These are phyloP conservation scores for Eristalis pertinax DNA, from an alignment of 2,888 invertebrate species.

Conservation along the genomic window DNA sequence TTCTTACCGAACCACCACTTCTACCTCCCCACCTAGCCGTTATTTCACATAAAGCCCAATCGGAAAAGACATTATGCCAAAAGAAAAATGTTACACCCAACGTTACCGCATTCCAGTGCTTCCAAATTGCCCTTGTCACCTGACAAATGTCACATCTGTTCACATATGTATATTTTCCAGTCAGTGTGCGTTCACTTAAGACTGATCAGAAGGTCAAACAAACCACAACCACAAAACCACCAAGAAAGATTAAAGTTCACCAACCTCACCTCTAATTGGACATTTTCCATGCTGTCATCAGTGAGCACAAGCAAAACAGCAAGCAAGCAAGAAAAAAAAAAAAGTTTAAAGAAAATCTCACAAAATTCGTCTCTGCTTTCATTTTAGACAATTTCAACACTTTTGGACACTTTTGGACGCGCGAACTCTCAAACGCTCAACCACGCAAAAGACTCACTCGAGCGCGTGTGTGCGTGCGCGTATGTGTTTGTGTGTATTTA, in stretches of 20 bases:
- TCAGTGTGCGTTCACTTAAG: neutral
- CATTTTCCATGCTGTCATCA: slow-evolving; percentile 42
- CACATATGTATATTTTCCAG: neutral
- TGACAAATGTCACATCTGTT: neutral
- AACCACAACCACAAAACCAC: neutral
- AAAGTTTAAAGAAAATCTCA: neutral
- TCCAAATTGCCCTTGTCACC: neutral
- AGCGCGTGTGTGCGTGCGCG: neutral
- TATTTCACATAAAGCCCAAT: too few species aligned
- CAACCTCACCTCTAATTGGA: slow-evolving; percentile 58
- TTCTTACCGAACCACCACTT: too few species aligned
- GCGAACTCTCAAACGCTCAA: neutral
- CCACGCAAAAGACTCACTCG: slow-evolving; percentile 13
- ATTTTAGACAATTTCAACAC: slow-evolving; percentile 30
- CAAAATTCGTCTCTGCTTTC: slow-evolving; percentile 23
- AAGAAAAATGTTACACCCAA: too few species aligned
- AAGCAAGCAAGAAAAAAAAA: neutral
- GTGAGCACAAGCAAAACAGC: neutral
- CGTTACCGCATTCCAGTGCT: neutral
- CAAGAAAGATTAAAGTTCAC: slow-evolving; percentile 44
- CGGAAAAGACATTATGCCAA: too few species aligned
- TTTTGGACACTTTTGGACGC: slow-evolving; percentile 28
- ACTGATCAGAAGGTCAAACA: slow-evolving; percentile 5
- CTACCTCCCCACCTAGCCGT: too few species aligned
- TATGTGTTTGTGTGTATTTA: neutral